Conservation (phyloP, 2,113 vertebrate species). For the Vireo altiloquus region DNA sequence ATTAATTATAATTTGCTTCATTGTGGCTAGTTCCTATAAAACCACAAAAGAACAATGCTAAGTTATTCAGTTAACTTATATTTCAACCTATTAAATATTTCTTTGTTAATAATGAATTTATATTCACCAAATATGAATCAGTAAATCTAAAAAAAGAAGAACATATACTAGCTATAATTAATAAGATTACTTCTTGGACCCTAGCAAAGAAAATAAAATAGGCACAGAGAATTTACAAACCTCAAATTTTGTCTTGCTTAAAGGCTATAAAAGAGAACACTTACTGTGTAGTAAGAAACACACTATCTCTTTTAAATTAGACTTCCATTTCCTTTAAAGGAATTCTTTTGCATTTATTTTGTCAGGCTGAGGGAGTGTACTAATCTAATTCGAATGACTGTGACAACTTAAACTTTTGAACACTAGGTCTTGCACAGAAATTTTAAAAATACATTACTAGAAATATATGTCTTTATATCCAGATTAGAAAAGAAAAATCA, state of each 20-base stretch:
- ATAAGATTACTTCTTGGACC: background rate
- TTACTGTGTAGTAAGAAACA: background rate
- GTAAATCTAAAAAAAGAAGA: background rate
- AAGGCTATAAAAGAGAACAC: background rate
- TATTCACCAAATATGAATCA: background rate
- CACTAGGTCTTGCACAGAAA: background rate
- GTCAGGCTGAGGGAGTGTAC: background rate
- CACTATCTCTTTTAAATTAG: background rate
- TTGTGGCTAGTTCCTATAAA: slow-evolving; percentile 87
- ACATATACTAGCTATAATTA: background rate
- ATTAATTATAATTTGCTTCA: slow-evolving; percentile 89
- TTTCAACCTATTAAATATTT: background rate
- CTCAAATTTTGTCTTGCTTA: background rate
- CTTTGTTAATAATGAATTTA: background rate
- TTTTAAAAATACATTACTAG: background rate
- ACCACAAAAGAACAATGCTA: slow-evolving; percentile 25
- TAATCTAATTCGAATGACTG: background rate
- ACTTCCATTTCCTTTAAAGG: background rate
- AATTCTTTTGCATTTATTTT: background rate
- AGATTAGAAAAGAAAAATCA: background rate
- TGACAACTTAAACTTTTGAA: background rate
- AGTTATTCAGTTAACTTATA: slow-evolving; percentile 9
- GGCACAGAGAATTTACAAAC: background rate
- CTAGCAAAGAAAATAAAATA: background rate
- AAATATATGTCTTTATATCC: background rate